These are phyloP conservation scores for Neosalanx taihuensis DNA, from an alignment of 2,797 vertebrate species.

Conservation along the genomic window DNA sequence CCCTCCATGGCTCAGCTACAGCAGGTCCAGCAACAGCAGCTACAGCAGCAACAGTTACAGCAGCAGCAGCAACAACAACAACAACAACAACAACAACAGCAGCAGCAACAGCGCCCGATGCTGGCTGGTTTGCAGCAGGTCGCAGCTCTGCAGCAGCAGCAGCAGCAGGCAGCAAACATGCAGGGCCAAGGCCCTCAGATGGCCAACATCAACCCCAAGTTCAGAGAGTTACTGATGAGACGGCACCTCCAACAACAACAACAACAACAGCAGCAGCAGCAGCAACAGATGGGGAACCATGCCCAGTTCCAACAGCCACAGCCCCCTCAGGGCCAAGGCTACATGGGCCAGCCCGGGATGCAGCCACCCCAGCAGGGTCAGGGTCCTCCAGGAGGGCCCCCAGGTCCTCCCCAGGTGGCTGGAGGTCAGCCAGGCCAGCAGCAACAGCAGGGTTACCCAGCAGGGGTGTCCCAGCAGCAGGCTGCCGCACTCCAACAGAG, in stretches of 20 bases:
- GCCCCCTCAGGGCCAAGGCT: conserved; percentile 76
- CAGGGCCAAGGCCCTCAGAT: conserved; percentile 83
- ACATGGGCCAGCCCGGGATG: conserved; percentile 85
- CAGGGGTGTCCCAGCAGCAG: conserved; percentile 75
- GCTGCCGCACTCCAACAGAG: conserved; percentile 79
- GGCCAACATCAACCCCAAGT: conserved; percentile 87
- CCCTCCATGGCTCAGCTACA: conserved; percentile 66
- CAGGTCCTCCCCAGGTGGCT: conserved; percentile 70
- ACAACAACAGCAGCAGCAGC: conserved; percentile 76
- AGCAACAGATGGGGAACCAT: conserved; percentile 85
- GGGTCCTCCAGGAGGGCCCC: conserved; percentile 49
- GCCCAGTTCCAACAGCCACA: conserved; percentile 86
- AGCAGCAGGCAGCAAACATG: conserved; percentile 67
- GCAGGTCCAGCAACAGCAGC: conserved; percentile 69
- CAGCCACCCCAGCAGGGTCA: conserved; percentile 74
- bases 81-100: conserved; percentile 59
- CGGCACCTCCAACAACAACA: conserved; percentile 78
- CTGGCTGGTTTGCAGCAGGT: conserved; percentile 55
- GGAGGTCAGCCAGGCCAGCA: conserved; percentile 72
- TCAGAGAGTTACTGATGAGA: conserved; percentile 87
- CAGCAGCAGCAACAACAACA: conserved; percentile 40
- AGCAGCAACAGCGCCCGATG: conserved; percentile 45
- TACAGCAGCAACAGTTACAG: conserved; percentile 62
- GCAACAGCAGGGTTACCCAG: conserved; percentile 81
- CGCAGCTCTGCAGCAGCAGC: conserved; percentile 61